A percentile compares a stretch with the other conserved stretches of the same genome.
Evolutionary conservation across 2,113 vertebrate genomes (phyloP).

Genomic region (Nannobrachium achirus): DNA sequence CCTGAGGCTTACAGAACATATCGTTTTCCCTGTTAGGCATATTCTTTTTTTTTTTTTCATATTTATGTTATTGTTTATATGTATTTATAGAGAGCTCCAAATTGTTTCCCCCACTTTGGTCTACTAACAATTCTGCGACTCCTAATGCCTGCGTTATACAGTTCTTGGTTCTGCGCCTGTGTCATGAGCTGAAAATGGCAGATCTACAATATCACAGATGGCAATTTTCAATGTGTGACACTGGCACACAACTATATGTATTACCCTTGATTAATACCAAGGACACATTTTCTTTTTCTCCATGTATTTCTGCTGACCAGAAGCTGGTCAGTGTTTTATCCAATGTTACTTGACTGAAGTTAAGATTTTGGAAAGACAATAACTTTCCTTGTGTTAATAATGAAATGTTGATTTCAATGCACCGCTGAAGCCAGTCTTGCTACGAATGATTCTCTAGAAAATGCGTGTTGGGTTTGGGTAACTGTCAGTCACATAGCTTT

Average conservation of each 20-base stretch:
- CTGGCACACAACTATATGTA: too few relatives aligned
- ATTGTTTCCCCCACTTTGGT: conserved; percentile 11
- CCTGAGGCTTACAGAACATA: conserved; percentile 12
- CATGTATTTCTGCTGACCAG: conserved; percentile 42
- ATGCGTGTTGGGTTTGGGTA: too few relatives aligned
- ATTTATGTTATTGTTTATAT: conserved; percentile 53
- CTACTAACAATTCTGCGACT: conserved; percentile 26
- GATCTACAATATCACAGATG: too few relatives aligned
- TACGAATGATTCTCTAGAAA: conserved; percentile 11
- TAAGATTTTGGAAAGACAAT: conserved; percentile 51
- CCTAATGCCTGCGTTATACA: not conserved
- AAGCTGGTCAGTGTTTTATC: conserved; percentile 55
- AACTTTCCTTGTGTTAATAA: conserved; percentile 52
- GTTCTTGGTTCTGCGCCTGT: too few relatives aligned
- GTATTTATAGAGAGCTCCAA: conserved; percentile 38
- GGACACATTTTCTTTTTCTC: conserved; percentile 13
- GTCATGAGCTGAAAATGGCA: too few relatives aligned
- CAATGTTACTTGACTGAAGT: conserved; percentile 42
- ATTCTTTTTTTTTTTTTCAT: conserved; percentile 22
- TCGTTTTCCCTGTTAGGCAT: conserved; percentile 11
- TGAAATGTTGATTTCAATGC: conserved; percentile 53
- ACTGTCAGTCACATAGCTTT: too few relatives aligned
- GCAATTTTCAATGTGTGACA: too few relatives aligned
- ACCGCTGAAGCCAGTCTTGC: conserved; percentile 36
- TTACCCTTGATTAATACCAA: not conserved